Evolutionary conservation across 2,888 invertebrate species (phyloP), one percentile per base, ranked within the genome.

Genomic region (Acheta domesticus): DNA sequence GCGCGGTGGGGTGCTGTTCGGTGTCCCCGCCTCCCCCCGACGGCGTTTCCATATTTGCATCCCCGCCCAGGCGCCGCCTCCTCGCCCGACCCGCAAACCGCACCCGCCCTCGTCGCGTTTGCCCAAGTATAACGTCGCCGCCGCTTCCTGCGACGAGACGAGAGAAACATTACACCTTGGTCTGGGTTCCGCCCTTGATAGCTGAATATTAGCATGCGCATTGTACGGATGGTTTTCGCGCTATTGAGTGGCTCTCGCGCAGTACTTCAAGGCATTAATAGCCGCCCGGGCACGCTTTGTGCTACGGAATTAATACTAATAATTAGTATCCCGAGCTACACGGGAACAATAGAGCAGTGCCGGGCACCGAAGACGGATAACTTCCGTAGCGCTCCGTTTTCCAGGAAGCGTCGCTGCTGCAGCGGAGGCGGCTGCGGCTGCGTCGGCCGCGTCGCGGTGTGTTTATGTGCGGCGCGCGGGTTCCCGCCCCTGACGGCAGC

Each of bases 321-420:
- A 76, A 76, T 76, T 76, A 19, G 77, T 48, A n/a, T n/a, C 77
- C 48, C 77, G 77, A 49, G 77, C 48, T 36, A 20, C 20, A 19
- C 12, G 77, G 77, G 12, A 77, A 19, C 77, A 49, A 48, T 49
- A 48, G 48, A 48, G 49, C 48, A 48, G 77, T 20, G 48, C 48
- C 20, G 36, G 20, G 77, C 48, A 48, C 77, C 77, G 19, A 16
- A 20, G 12, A 49, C 20, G 12, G 49, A 14, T 77, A n/a, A 12
- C 48, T 48, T 48, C n/a, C 77, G 23, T 20, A 19, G n/a, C 49
- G 49, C 77, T 19, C 62, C 62, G 62, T 62, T 62, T 62, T 62
- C 62, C 62, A 62, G 62, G 62, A 62, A 62, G 49, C 49, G 12
- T 12, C 77, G 4, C 49, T 49, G 77, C 77, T 5, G 19, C 19